Evolutionary conservation across 2,888 invertebrate genomes (phyloP).

Genomic region (Erebia epiphron): DNA sequence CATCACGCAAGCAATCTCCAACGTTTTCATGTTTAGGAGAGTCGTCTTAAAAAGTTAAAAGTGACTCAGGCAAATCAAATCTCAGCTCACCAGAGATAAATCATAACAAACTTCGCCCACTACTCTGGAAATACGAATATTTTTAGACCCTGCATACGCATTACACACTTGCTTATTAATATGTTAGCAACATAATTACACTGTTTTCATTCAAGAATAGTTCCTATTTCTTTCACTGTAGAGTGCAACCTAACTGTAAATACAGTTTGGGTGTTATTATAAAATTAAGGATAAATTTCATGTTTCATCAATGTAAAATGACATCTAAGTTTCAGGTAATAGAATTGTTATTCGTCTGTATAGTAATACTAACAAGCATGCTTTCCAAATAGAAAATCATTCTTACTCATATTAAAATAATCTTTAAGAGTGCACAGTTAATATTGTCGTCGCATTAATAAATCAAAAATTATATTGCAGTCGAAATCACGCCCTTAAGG

Average conservation of each 20-base stretch:
- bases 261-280: not conserved
- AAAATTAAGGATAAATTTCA: not conserved
- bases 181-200: not conserved
- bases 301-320: not conserved
- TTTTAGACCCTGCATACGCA: constrained; percentile 19
- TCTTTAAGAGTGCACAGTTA: not conserved
- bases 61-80: not conserved
- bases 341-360: not conserved
- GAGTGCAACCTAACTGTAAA: not conserved
- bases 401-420: constrained; percentile 13
- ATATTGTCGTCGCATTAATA: constrained; percentile 7
- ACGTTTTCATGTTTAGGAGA: no score
- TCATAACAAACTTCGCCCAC: constrained; percentile 19
- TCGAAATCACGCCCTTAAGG: constrained; percentile 34
- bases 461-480: constrained; percentile 22
- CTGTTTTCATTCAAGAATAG: constrained; percentile 9
- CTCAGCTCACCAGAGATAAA: constrained; percentile 1
- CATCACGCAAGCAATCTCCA: no score
- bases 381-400: not conserved
- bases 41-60: no score
- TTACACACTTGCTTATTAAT: constrained; percentile 6
- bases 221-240: not conserved
- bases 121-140: constrained; percentile 15
- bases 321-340: not conserved
- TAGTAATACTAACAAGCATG: not conserved